A percentile compares a stretch with the other conserved stretches of the same genome.
These are phyloP conservation scores for Alligator sinensis DNA, from an alignment of 2,113 vertebrate species.

Conservation along the genomic window DNA sequence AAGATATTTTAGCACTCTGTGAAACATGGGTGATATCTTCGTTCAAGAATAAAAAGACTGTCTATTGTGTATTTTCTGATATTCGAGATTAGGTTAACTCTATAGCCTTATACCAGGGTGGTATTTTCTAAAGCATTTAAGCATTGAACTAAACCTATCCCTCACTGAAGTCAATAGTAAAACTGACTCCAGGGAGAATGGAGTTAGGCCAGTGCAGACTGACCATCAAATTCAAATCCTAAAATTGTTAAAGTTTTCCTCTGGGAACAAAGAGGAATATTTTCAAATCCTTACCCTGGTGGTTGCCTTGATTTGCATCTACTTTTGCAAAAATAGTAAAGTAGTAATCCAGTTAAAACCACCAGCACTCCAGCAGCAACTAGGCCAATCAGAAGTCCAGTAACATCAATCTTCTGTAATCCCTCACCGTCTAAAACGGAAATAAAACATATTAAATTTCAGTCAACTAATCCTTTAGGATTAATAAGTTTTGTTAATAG, in stretches of 20 bases:
- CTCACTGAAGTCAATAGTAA: neutral
- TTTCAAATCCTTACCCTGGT: conserved; percentile 65
- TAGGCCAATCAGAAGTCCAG: conserved; percentile 89
- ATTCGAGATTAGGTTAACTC: neutral
- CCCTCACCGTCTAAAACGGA: conserved; percentile 68
- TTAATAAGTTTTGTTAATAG: neutral
- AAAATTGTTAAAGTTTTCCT: neutral
- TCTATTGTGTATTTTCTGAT: neutral
- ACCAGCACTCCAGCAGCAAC: conserved; percentile 85
- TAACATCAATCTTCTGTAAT: conserved; percentile 84
- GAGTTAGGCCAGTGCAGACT: neutral
- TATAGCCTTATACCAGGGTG: neutral
- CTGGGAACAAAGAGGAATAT: neutral
- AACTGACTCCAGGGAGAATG: neutral
- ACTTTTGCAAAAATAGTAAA: conserved; percentile 87
- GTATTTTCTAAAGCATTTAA: neutral
- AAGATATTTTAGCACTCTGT: too few relatives aligned
- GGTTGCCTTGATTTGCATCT: conserved; percentile 73
- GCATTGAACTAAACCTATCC: neutral
- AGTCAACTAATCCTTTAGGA: neutral
- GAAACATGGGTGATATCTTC: too few relatives aligned
- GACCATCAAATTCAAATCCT: neutral
- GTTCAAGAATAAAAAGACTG: neutral
- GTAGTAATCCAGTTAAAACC: conserved; percentile 80
- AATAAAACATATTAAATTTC: conserved; percentile 22